Evolutionary conservation across 2,113 vertebrate species (phyloP).

Genomic region (Ammodramus savannarum): DNA sequence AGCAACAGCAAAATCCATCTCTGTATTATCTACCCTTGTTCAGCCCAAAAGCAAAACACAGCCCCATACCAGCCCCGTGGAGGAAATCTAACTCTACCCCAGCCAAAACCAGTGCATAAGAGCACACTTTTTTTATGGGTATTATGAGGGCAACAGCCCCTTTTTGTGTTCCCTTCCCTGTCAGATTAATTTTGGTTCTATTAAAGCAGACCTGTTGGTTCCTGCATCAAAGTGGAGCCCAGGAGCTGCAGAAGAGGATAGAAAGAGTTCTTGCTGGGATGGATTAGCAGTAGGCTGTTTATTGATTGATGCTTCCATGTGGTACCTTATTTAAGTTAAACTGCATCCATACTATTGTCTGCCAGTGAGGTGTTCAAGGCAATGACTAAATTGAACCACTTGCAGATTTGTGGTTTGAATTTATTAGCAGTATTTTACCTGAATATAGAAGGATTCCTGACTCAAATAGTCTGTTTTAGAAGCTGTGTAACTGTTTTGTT

Average conservation of each 20-base stretch:
- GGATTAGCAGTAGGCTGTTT: neutral
- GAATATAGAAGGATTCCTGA: neutral
- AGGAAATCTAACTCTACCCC: neutral
- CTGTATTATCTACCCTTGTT: accelerated
- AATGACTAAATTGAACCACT: neutral
- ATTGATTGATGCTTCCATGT: neutral
- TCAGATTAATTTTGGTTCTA: neutral
- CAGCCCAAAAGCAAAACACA: neutral
- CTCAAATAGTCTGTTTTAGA: neutral
- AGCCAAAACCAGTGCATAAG: too few species aligned
- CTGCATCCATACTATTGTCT: neutral
- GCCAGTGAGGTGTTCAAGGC: neutral
- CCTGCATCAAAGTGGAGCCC: neutral
- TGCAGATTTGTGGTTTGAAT: neutral
- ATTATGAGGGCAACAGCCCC: neutral
- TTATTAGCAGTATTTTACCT: neutral
- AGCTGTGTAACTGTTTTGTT: neutral
- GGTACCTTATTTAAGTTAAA: neutral
- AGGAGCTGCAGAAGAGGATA: neutral
- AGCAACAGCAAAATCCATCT: neutral
- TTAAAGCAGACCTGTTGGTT: neutral
- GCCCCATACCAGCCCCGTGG: too few species aligned
- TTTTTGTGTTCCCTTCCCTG: neutral
- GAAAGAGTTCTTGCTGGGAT: neutral
- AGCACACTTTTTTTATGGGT: neutral